Base-by-base conservation (phyloP, 2,113 vertebrate genomes). In the Bufo gargarizans region DNA sequence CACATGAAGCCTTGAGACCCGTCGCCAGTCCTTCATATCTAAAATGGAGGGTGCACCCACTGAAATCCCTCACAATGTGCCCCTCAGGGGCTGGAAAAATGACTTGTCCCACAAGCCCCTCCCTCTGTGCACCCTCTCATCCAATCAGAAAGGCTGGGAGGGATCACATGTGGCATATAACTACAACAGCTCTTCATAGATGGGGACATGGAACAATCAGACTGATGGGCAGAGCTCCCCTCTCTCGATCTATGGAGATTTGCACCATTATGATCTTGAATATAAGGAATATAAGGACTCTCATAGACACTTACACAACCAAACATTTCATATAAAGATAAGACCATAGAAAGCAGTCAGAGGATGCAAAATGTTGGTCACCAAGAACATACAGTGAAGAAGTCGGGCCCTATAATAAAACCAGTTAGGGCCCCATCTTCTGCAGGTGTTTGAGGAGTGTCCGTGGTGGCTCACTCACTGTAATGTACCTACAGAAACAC, bases 321-420 rank as follows among this genome's bases (percentile, higher is more conserved):
- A 33, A 33, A 33, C 33, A 33, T 53, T 53, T 6, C 5, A 53
- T 53, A 9, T 53, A 53, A 5, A 53, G 9, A 53, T 6, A 0
- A 6, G 9, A 9, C 53, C n/a, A 20, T 17, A 50, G 50, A 33
- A 11, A 78, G 4, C 20, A 22, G n/a, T 56, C 20, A 22, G 3
- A 78, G 77, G 72, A 76, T 2, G 17, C 71, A 49, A 76, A 17
- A 76, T 50, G 16, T 76, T 76, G 72, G 77, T 53, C 50, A 78
- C 53, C 11, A 78, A 76, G 47, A 76, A 47, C 17, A 20, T 19
- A 71, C 69, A 71, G 12, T 14, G 69, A 45, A 13, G 33, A 71
- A 22, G 5, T 22, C 11, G 3, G 63, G 69, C 11, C 4, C 43
- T 16, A 45, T 16, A 45, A 14, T 16, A 72, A 72, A 72, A 72